These are phyloP conservation scores for Petaurus breviceps DNA, from an alignment of 2,113 vertebrate species.

Conservation along the genomic window DNA sequence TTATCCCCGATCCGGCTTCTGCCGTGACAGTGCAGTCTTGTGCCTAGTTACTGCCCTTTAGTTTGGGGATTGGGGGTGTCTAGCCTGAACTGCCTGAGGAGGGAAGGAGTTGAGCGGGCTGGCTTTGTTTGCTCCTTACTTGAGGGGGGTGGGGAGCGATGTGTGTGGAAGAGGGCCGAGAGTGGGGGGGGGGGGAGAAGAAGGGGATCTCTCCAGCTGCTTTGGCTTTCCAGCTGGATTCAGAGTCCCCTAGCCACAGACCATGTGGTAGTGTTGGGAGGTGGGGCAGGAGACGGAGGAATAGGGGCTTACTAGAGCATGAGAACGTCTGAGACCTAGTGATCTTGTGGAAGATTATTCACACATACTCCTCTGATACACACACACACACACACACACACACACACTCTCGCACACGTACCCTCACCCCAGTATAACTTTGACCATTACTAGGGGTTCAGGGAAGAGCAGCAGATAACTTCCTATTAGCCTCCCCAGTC, in stretches of 20 bases:
- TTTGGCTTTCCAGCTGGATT: slow-evolving; percentile 73
- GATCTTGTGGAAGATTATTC: slow-evolving; percentile 50
- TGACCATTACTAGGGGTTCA: background rate
- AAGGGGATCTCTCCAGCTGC: slow-evolving; percentile 78
- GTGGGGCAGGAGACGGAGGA: background rate
- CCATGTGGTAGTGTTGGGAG: slow-evolving; percentile 73
- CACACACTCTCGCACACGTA: slow-evolving; percentile 39
- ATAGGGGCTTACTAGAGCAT: background rate
- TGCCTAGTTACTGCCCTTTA: background rate
- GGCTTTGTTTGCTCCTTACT: slow-evolving; percentile 74
- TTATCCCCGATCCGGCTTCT: background rate
- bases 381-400: slow-evolving; percentile 40
- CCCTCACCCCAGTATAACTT: slow-evolving; percentile 10
- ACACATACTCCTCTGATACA: background rate
- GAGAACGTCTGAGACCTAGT: slow-evolving; percentile 33
- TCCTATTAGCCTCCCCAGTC: background rate
- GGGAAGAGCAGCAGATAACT: background rate
- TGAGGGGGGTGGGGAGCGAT: slow-evolving; percentile 60
- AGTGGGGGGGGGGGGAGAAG: slow-evolving; percentile 64
- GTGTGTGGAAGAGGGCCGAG: slow-evolving; percentile 67
- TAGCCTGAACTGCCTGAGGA: slow-evolving; percentile 44
- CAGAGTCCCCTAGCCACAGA: slow-evolving; percentile 54
- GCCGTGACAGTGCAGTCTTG: background rate
- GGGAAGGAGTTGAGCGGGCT: slow-evolving; percentile 72
- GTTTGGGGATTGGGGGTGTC: slow-evolving; percentile 14